These are phyloP conservation scores for Amphiprion percula DNA, from an alignment of 2,113 vertebrate genomes.

Conservation along the genomic window DNA sequence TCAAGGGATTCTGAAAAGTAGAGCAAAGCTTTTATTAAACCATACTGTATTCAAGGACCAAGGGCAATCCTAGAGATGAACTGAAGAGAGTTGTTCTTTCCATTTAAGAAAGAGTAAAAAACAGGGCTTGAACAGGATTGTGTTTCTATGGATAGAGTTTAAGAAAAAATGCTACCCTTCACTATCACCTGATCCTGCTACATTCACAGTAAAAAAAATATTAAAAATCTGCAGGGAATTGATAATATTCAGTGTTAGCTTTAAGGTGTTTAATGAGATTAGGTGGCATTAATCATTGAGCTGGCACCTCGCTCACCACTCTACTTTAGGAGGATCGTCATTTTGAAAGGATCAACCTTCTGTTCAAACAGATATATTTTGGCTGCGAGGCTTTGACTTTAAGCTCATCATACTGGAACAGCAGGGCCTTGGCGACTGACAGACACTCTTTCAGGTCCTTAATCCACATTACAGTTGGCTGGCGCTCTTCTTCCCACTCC, in stretches of 20 bases:
- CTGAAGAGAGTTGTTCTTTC: background rate
- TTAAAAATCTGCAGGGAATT: slow-evolving; percentile 54
- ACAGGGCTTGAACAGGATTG: background rate
- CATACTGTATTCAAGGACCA: background rate
- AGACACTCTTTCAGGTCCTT: slow-evolving; percentile 34
- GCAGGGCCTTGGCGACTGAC: slow-evolving; percentile 48
- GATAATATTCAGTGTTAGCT: slow-evolving; percentile 71
- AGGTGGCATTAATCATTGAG: slow-evolving; percentile 54
- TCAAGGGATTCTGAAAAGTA: background rate
- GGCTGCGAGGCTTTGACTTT: slow-evolving; percentile 49
- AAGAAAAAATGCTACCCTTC: slow-evolving; percentile 12
- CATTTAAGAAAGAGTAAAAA: background rate
- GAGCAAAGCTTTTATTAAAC: background rate
- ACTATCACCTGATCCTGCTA: slow-evolving; percentile 23
- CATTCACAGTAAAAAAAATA: background rate
- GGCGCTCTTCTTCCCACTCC: slow-evolving; percentile 9
- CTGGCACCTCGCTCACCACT: slow-evolving; percentile 40
- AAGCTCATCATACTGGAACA: slow-evolving; percentile 67
- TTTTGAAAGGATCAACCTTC: slow-evolving; percentile 70
- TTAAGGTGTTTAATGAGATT: slow-evolving; percentile 66
- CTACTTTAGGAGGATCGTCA: slow-evolving; percentile 52
- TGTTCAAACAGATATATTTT: slow-evolving; percentile 65
- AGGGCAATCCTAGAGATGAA: background rate
- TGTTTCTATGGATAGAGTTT: background rate
- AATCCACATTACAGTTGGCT: slow-evolving; percentile 52